phyloP scores from a whole-genome alignment of 2,797 vertebrate genomes.

The Parauchenoglanis punctatus region DNA sequence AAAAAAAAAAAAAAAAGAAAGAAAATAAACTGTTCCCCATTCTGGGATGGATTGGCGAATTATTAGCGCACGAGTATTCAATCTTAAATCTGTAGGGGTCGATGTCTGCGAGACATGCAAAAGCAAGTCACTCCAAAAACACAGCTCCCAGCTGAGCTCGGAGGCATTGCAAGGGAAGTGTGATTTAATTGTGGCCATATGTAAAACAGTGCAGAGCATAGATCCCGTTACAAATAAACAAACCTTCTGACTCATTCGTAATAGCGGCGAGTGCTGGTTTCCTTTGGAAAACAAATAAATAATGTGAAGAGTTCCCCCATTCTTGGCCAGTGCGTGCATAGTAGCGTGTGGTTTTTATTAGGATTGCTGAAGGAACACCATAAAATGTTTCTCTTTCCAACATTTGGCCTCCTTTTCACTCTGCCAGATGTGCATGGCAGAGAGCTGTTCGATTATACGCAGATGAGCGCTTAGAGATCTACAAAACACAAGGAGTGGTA shows the following conservation, averaged over 20 bases:
- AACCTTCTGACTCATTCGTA: conserved; percentile 76
- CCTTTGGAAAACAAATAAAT: conserved; percentile 80
- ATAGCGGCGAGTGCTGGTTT: conserved; percentile 73
- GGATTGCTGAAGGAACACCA: conserved; percentile 58
- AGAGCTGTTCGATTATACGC: conserved; percentile 31
- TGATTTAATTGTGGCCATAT: conserved; percentile 77
- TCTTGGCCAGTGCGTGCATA: conserved; percentile 64
- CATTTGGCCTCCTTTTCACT: conserved; percentile 42
- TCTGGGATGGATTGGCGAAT: conserved; percentile 8
- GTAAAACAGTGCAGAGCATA: conserved; percentile 69
- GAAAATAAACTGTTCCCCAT: background rate
- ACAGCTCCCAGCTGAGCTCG: conserved; percentile 67
- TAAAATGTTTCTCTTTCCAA: conserved; percentile 63
- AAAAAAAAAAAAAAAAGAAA: background rate
- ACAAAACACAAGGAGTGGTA: conserved; percentile 45
- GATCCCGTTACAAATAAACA: conserved; percentile 81
- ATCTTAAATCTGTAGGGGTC: conserved; percentile 1
- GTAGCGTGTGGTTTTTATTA: conserved; percentile 72
- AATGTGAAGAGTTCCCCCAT: conserved; percentile 67
- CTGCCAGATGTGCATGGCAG: conserved; percentile 47
- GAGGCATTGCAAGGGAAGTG: conserved; percentile 60
- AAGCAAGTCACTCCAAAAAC: conserved; percentile 53
- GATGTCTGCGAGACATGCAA: conserved; percentile 2
- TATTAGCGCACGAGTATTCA: conserved; percentile 12
- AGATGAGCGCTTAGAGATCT: conserved; percentile 35